phyloP scores from a whole-genome alignment of 2,888 invertebrate genomes.

The Nomada lathburiana region DNA sequence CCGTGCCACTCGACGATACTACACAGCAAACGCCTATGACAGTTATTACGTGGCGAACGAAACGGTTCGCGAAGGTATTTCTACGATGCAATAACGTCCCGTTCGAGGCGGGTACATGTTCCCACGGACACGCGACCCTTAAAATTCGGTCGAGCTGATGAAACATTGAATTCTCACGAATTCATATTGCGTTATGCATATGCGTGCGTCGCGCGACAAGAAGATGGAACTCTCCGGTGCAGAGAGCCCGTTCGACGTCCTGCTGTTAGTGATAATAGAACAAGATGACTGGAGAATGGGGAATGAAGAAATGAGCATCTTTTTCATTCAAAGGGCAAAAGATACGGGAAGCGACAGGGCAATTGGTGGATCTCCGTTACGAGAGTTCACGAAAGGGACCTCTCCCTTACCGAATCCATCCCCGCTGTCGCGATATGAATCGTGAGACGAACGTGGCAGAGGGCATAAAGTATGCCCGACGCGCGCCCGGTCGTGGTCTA shows the following conservation, averaged over 20 bases:
- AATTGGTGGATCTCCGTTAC: neutral
- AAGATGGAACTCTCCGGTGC: neutral
- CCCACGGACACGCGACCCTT: conserved; percentile 8
- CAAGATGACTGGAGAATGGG: too few species aligned
- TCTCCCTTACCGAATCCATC: conserved; percentile 48
- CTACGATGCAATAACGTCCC: conserved; percentile 34
- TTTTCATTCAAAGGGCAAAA: neutral
- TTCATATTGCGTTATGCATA: too few species aligned
- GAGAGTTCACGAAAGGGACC: conserved; percentile 1
- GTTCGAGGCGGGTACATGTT: conserved; percentile 15
- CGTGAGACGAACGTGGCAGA: conserved; percentile 45
- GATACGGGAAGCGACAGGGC: neutral
- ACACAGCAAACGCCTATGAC: conserved; percentile 45
- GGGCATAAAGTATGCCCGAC: conserved; percentile 50
- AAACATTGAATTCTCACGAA: conserved; percentile 15
- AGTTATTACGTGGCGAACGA: conserved; percentile 58
- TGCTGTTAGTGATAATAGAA: too few species aligned
- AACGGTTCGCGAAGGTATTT: conserved; percentile 40
- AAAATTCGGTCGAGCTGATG: neutral
- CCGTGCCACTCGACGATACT: neutral
- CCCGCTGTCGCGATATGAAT: conserved; percentile 49
- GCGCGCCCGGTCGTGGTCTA: conserved; percentile 43
- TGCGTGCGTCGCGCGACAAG: neutral
- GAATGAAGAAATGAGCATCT: too few species aligned
- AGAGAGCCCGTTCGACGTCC: too few species aligned